Evolutionary conservation across 2,888 invertebrate genomes (phyloP), one percentile per base, ranked within the genome.

Genomic region (Euphydryas editha): DNA sequence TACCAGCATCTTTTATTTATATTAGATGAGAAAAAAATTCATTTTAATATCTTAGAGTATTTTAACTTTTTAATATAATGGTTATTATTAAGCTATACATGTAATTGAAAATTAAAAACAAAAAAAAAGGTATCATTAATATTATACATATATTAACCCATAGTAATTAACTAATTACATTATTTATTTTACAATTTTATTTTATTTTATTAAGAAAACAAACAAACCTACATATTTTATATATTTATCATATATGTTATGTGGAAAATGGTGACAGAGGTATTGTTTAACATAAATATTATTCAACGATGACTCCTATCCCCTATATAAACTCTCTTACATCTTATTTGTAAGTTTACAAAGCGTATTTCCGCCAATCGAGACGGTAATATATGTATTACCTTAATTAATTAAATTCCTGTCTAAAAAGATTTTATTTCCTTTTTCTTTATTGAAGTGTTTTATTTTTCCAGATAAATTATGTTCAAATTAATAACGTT

Each of bases 231-330:
- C 56, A 13, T 51, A 51, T 20, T 56, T 56, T 56, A 39, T 20
- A 20, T 18, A 37, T 18, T 15, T 39, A 8, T 55, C 10, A 51
- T 15, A 7, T 55, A 55, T 36, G 7, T 15, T 55, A 55, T n/a
- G 11, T 24, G n/a, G 49, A 51, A 21, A 51, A 51, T n/a, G 21
- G 49, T 24, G 24, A 51, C 49, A 51, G 21, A n/a, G 37, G 51
- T 44, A 59, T 51, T 64, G 49, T 51, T 51, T 57, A 30, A 64
- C 30, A 30, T 58, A 30, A 58, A 51, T 58, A 63, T 57, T 63
- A 58, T 51, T 58, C 51, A 63, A 18, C 18, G 49, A 58, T 51
- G 63, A 36, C 59, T 54, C 18, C 20, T 47, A 44, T 18, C 51
- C 51, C 49, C 44, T 58, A 64, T 64, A 64, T 59, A 64, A 49